Evolutionary conservation across 2,113 vertebrate genomes (phyloP).

Genomic region (Myotis lucifugus): DNA sequence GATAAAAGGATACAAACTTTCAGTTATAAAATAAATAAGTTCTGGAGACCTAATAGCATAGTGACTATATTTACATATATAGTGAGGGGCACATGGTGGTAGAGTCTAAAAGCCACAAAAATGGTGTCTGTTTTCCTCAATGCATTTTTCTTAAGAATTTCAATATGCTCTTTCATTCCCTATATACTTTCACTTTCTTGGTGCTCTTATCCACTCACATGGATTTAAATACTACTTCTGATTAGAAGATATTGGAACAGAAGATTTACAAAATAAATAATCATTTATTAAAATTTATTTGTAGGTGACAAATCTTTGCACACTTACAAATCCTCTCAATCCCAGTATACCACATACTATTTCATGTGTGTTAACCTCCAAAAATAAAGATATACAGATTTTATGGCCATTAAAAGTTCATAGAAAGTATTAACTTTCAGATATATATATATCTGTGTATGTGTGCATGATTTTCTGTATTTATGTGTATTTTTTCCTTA

Average conservation of each 20-base stretch:
- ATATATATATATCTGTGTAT: too few species aligned
- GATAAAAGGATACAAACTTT: background rate
- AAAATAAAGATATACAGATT: background rate
- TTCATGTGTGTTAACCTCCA: background rate
- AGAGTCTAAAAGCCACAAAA: background rate
- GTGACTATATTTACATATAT: background rate
- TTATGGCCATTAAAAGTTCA: background rate
- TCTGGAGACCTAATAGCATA: background rate
- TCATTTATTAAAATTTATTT: background rate
- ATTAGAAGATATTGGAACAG: background rate
- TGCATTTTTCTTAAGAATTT: background rate
- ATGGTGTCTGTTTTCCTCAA: background rate
- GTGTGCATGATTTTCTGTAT: background rate
- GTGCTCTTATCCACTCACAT: background rate
- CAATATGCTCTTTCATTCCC: background rate
- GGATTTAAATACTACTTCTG: background rate
- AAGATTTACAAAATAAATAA: background rate
- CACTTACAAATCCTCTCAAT: background rate
- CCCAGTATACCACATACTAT: background rate
- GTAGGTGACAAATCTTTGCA: background rate
- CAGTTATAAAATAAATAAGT: background rate
- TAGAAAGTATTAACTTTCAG: too few species aligned
- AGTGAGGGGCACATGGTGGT: background rate
- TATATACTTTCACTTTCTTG: background rate
- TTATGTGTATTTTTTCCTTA: background rate